Percentiles rank a stretch among this genome's conserved stretches.
Conservation (phyloP, 2,888 invertebrate genomes). For the Pseudococcus jackbeardsleyi region DNA sequence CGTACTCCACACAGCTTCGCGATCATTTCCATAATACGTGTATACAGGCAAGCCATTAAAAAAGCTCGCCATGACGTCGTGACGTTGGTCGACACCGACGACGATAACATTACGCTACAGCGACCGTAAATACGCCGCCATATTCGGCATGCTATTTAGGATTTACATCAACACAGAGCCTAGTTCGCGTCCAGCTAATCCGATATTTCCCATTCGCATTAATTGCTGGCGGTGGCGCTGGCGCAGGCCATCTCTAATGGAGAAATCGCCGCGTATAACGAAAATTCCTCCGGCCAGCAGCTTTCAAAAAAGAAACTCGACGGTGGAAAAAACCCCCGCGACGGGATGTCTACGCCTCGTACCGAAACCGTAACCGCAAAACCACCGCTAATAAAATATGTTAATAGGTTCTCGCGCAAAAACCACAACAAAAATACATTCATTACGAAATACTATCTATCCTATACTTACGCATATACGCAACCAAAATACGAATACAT, state of each 20-base stretch:
- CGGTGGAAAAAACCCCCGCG: constrained; percentile 19
- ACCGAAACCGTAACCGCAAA: background rate
- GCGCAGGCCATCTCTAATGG: constrained; percentile 14
- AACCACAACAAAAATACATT: constrained; percentile 46
- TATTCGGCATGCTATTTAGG: background rate
- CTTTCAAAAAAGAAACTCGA: background rate
- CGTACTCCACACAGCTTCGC: background rate
- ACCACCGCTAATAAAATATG: constrained; percentile 47
- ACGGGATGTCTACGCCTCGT: background rate
- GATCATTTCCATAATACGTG: constrained; percentile 28
- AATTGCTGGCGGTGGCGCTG: background rate
- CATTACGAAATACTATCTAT: background rate
- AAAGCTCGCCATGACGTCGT: constrained; percentile 36
- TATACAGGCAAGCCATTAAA: constrained; percentile 8
- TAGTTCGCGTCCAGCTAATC: constrained; percentile 26
- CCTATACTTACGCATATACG: background rate
- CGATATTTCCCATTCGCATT: constrained; percentile 51
- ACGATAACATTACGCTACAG: background rate
- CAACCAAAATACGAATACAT: constrained; percentile 8
- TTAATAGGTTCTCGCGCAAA: constrained; percentile 45
- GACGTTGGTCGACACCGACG: background rate
- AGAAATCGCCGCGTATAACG: background rate
- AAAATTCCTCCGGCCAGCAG: constrained; percentile 16
- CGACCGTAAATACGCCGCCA: background rate
- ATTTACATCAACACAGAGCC: background rate